Evolutionary conservation across 2,797 vertebrate species (phyloP).

Genomic region (Myiotriccus ornatus): DNA sequence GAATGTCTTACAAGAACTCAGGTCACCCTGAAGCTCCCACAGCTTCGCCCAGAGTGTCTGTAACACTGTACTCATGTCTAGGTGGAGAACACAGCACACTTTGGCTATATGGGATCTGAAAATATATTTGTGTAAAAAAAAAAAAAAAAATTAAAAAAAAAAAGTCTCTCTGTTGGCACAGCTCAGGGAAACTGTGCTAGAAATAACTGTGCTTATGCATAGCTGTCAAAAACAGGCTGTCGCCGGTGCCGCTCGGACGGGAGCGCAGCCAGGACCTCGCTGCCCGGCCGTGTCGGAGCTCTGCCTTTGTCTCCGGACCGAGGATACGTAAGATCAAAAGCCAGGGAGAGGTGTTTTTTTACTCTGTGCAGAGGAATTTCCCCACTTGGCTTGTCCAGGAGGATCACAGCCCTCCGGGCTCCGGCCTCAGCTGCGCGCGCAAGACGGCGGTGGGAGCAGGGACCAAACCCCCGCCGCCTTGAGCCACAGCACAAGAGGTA

Average conservation of each 20-base stretch:
- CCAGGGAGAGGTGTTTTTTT: not conserved
- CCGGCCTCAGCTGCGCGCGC: accelerated
- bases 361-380: not conserved
- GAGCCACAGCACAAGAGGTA: not conserved
- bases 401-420: not conserved
- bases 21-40: not conserved
- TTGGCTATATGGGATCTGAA: not conserved
- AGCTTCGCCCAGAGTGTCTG: not conserved
- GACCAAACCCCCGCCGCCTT: accelerated
- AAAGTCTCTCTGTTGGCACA: not conserved
- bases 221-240: slow-evolving; percentile 49
- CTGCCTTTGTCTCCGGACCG: not conserved
- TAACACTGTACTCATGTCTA: not conserved
- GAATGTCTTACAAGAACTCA: not conserved
- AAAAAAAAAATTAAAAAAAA: not conserved
- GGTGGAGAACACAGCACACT: not conserved
- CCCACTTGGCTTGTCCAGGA: not conserved
- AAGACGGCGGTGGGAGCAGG: not conserved
- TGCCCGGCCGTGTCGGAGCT: not conserved
- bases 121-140: not conserved
- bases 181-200: slow-evolving; percentile 53
- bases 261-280: slow-evolving; percentile 12
- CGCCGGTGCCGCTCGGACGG: not conserved
- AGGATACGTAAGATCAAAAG: not conserved
- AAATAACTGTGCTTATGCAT: slow-evolving; percentile 45